Evolutionary conservation across 2,113 vertebrate genomes (phyloP).

Genomic region (Panurus biarmicus): DNA sequence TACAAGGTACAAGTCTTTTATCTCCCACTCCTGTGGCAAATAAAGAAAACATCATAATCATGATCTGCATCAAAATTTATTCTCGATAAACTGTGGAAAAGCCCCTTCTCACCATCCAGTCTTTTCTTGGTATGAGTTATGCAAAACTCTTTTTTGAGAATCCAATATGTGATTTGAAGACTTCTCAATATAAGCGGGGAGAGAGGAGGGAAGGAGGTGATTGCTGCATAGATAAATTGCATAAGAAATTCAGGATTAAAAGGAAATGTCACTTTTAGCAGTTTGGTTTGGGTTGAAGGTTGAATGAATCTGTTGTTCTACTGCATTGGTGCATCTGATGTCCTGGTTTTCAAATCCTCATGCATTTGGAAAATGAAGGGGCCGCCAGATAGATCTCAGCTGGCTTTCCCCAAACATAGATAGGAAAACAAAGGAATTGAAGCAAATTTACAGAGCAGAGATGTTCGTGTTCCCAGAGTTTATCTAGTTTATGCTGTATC

Average conservation of each 20-base stretch:
- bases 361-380: background rate
- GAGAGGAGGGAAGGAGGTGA: too few species aligned
- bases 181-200: background rate
- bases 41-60: background rate
- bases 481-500: rapidly evolving
- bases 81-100: background rate
- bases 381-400: background rate
- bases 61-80: background rate
- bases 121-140: background rate
- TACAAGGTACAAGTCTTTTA: background rate
- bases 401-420: background rate
- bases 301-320: background rate
- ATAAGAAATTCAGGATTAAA: background rate
- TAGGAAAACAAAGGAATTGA: background rate
- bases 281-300: background rate
- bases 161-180: background rate
- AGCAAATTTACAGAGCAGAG: background rate
- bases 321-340: background rate
- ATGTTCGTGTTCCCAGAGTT: rapidly evolving
- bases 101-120: background rate
- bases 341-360: background rate
- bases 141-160: background rate
- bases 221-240: background rate
- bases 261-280: background rate
- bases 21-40: background rate